Percentiles rank a stretch among this genome's conserved stretches.
phyloP scores from a whole-genome alignment of 2,888 invertebrate genomes.

The Drepanosiphum platanoidis region DNA sequence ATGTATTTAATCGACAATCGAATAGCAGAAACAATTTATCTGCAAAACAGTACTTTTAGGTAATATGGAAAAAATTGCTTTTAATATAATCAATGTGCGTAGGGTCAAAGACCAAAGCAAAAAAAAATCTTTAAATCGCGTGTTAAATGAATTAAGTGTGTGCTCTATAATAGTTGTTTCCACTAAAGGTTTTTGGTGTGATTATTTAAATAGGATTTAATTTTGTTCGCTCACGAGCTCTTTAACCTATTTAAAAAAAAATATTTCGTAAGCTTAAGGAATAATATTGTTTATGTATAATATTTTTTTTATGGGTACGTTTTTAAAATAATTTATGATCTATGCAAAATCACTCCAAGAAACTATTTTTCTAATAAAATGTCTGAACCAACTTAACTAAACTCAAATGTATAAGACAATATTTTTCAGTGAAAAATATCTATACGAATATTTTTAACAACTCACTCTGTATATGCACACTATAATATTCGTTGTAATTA shows the following conservation, averaged over 20 bases:
- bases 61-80: conserved; percentile 21
- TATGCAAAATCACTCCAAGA: background rate
- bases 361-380: no score
- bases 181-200: conserved; percentile 25
- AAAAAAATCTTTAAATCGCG: conserved; percentile 45
- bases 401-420: no score
- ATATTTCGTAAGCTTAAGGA: background rate
- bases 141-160: conserved; percentile 40
- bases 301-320: background rate
- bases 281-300: background rate
- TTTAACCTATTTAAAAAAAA: conserved; percentile 28
- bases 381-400: no score
- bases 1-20: background rate
- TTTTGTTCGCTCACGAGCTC: conserved; percentile 44
- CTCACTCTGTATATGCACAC: conserved; percentile 32
- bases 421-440: no score
- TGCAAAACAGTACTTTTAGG: background rate
- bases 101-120: conserved; percentile 48
- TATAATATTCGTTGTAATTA: conserved; percentile 40
- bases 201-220: conserved; percentile 46
- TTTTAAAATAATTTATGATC: background rate
- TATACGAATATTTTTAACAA: background rate
- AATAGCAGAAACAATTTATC: background rate
- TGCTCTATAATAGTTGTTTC: background rate
- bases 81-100: conserved; percentile 50